A percentile compares a stretch with the other conserved stretches of the same genome.
Evolutionary conservation across 2,113 vertebrate species (phyloP).

Genomic region (Hassar affinis): DNA sequence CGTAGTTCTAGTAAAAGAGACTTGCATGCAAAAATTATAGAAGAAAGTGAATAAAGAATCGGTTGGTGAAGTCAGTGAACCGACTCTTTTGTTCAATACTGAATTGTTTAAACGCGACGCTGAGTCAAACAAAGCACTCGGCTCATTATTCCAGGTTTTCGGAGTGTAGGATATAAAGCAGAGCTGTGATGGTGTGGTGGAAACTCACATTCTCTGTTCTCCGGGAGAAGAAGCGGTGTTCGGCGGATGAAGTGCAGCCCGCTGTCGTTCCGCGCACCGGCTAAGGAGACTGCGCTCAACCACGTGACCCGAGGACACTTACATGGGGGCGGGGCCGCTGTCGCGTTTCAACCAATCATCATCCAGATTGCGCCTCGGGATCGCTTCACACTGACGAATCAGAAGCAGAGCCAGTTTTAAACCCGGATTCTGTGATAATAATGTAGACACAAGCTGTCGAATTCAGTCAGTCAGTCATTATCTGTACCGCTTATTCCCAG

Average conservation of each 20-base stretch:
- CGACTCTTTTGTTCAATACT: background rate
- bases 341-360: background rate
- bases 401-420: background rate
- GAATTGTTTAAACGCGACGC: background rate
- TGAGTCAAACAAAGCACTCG: background rate
- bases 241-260: background rate
- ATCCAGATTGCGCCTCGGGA: background rate
- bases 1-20: background rate
- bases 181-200: accelerated
- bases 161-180: background rate
- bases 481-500: too few species aligned
- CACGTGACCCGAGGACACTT: background rate
- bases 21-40: background rate
- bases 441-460: too few species aligned
- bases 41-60: too few species aligned
- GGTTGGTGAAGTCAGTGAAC: background rate
- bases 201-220: conserved; percentile 7
- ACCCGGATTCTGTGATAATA: too few species aligned
- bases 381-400: background rate
- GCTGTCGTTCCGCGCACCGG: background rate
- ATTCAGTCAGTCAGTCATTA: too few species aligned
- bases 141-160: background rate
- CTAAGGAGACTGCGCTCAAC: background rate
- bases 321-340: background rate
- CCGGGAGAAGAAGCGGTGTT: background rate